A percentile compares a stretch with the other conserved stretches of the same genome.
These are phyloP conservation scores for Melanotaenia nigrans DNA, from an alignment of 2,797 vertebrate species.

Conservation along the genomic window DNA sequence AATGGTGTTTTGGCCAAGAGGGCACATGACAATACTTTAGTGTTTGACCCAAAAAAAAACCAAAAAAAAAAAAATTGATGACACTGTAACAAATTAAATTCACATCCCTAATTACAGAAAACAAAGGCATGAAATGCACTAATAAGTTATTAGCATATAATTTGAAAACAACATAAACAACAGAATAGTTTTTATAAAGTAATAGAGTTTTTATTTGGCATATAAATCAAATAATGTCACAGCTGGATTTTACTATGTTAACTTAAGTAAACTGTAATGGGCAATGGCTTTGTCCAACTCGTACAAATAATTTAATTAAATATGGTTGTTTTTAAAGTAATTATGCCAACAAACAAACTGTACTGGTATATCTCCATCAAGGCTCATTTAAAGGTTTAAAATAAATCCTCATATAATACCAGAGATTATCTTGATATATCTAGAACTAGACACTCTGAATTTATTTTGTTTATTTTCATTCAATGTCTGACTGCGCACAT, in stretches of 20 bases:
- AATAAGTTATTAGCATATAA: too few relatives aligned
- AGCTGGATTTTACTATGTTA: background rate
- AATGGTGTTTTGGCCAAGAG: background rate
- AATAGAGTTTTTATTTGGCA: background rate
- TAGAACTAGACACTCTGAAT: too few relatives aligned
- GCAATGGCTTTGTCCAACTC: background rate
- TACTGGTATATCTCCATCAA: background rate
- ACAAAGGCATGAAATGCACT: too few relatives aligned
- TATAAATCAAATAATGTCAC: background rate
- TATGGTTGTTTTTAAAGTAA: too few relatives aligned
- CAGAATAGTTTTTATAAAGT: background rate
- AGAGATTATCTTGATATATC: background rate
- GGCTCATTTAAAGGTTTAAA: background rate
- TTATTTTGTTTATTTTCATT: too few relatives aligned
- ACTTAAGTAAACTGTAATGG: background rate
- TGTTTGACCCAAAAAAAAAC: too few relatives aligned
- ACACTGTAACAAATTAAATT: too few relatives aligned
- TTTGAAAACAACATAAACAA: background rate
- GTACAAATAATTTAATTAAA: too few relatives aligned
- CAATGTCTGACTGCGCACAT: background rate
- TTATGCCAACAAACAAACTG: too few relatives aligned
- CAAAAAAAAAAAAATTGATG: too few relatives aligned
- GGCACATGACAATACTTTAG: background rate
- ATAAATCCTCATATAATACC: background rate
- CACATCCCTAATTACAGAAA: too few relatives aligned